phyloP scores from a whole-genome alignment of 23 tunicate species.

The Botrylloides violaceus region DNA sequence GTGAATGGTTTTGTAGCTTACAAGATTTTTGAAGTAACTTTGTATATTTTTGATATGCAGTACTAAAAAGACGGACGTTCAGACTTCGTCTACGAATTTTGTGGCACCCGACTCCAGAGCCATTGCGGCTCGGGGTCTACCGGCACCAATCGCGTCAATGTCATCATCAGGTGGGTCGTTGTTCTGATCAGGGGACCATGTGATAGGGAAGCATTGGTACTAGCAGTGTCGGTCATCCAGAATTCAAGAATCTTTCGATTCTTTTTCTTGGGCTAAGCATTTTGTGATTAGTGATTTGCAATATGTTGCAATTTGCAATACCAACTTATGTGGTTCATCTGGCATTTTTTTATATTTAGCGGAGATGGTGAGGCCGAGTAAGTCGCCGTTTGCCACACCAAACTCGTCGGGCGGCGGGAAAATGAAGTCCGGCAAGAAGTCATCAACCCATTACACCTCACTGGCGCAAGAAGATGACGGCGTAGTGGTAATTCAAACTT shows the following conservation, averaged over 20 bases:
- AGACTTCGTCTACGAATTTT: background rate
- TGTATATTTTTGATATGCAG: too few relatives aligned
- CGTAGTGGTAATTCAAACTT: background rate
- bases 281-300: too few relatives aligned
- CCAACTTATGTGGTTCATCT: background rate
- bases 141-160: slow-evolving; percentile 21
- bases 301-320: too few relatives aligned
- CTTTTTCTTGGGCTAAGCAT: too few relatives aligned
- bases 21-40: too few relatives aligned
- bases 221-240: too few relatives aligned
- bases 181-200: too few relatives aligned
- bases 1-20: too few relatives aligned
- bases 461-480: background rate
- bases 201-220: too few relatives aligned
- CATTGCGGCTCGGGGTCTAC: slow-evolving; percentile 13
- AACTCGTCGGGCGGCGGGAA: slow-evolving; percentile 14
- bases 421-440: slow-evolving; percentile 5
- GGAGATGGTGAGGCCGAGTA: background rate
- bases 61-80: too few relatives aligned
- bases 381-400: background rate
- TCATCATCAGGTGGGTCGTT: slow-evolving; percentile 23
- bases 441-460: slow-evolving; percentile 20
- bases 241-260: too few relatives aligned
- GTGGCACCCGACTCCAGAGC: background rate
- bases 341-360: background rate